phyloP scores from a whole-genome alignment of 2,888 invertebrate genomes.

The Loripinus fragilis region DNA sequence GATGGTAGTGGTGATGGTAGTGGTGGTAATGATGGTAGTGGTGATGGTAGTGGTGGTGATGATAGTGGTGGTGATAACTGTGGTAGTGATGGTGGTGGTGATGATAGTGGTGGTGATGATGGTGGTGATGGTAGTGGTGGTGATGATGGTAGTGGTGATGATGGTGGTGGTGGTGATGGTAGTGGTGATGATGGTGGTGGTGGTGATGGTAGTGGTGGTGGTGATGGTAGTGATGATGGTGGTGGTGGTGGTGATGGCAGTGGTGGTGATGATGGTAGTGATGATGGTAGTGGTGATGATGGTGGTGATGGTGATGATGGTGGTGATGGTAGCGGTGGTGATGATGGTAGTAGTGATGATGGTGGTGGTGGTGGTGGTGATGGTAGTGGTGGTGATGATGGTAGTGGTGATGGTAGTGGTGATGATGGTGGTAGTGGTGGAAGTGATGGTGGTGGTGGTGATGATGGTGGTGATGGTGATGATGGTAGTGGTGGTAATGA shows the following conservation, averaged over 20 bases:
- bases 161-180: not conserved
- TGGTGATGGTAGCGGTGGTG: not conserved
- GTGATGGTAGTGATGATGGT: not conserved
- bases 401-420: slow-evolving; percentile 40
- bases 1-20: not conserved
- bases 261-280: not conserved
- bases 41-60: not conserved
- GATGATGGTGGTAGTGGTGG: slow-evolving; percentile 41
- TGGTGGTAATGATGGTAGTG: not conserved
- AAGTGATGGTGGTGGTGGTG: too few species aligned
- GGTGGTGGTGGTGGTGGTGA: slow-evolving; percentile 43
- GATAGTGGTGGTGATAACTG: not conserved
- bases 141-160: not conserved
- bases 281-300: not conserved
- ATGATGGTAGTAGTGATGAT: not conserved
- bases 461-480: slow-evolving; percentile 46
- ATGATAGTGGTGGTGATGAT: not conserved
- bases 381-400: slow-evolving; percentile 45
- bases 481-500: slow-evolving; percentile 25
- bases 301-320: slow-evolving; percentile 7
- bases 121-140: slow-evolving; percentile 1
- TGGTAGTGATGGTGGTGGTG: slow-evolving; percentile 1
- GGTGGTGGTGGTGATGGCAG: not conserved
- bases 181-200: not conserved
- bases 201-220: not conserved